Conservation (phyloP, 2,113 vertebrate species). For the Platichthys flesus region DNA sequence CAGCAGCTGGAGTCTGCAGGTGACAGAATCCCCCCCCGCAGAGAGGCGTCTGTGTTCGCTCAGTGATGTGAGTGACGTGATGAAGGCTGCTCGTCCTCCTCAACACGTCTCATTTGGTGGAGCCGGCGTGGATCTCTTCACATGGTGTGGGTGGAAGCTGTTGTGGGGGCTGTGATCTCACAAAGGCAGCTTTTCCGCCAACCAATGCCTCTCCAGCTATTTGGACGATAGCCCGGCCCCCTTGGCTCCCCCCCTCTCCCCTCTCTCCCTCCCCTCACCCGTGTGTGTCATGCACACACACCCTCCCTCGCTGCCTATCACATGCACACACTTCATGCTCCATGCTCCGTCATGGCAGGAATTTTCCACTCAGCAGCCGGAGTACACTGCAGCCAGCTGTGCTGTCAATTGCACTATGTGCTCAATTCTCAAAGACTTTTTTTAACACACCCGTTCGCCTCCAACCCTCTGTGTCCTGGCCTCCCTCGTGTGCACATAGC, state of each 20-base stretch:
- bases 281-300: constrained; percentile 43
- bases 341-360: constrained; percentile 67
- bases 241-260: constrained; percentile 10
- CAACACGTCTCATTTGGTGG: not conserved
- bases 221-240: constrained; percentile 58
- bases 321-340: constrained; percentile 50
- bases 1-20: no score
- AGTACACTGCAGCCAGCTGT: constrained; percentile 76
- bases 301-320: not conserved
- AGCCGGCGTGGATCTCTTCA: constrained; percentile 33
- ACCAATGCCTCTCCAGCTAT: constrained; percentile 66
- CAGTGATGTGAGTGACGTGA: constrained; percentile 25
- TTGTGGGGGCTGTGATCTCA: constrained; percentile 83
- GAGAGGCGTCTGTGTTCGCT: not conserved
- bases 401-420: constrained; percentile 67
- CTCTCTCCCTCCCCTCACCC: constrained; percentile 20
- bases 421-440: constrained; percentile 36
- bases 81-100: constrained; percentile 12
- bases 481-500: not conserved
- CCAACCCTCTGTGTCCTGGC: constrained; percentile 3
- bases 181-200: constrained; percentile 81
- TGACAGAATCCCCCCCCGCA: not conserved
- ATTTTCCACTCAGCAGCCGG: constrained; percentile 80
- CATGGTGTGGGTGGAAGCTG: constrained; percentile 71
- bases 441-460: constrained; percentile 7